Evolutionary conservation across 1,140 invertebrate species (phyloP), one percentile per base, ranked within the genome.

Genomic region (Phymorhynchus buccinoides): DNA sequence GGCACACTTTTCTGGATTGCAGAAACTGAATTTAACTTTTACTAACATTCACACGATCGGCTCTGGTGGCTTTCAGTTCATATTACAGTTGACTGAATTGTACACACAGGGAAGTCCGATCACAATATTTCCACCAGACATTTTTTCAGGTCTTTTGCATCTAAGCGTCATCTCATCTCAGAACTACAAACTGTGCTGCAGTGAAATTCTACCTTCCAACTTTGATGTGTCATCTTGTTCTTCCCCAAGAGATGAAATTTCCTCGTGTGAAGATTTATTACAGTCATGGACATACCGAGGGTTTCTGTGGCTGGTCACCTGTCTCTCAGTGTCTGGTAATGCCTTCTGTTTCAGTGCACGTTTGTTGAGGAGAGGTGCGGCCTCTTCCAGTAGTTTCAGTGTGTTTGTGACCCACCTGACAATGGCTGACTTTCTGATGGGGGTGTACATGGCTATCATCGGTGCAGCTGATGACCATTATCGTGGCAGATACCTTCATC

Each of bases 401-500:
- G 80, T 86, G 14, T 86, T 90, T 35, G 84, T 90, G 32, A 83
- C 88, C 9, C 89, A 89, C 86, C 82, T 91, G 14, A 85, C 86
- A 37, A 30, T 88, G 12, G 88, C 90, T 35, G 90, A 91, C 80
- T 84, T 91, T 12, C 32, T 89, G 7, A 92, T 91, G 90, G 91
- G 91, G 14, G 73, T 92, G 0, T 92, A 92, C 68, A 37, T 92
- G 62, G 84, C 89, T 30, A 89, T 91, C 22, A 90, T 92, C 16
- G 91, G 89, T 35, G 71, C 78, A 3, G 88, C 90, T 12, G 90
- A 92, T 77, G 75, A 85, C 18, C 27, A 68, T 39, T 92, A 88
- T 80, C 83, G 88, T 14, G 90, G 89, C 30, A 78, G 35, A 1
- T 92, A 92, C 77, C 84, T 88, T 16, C 80, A 71, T 30, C 73